Evolutionary conservation across 2,888 invertebrate species (phyloP), one percentile per base, ranked within the genome.

Genomic region (Bembecia ichneumoniformis): DNA sequence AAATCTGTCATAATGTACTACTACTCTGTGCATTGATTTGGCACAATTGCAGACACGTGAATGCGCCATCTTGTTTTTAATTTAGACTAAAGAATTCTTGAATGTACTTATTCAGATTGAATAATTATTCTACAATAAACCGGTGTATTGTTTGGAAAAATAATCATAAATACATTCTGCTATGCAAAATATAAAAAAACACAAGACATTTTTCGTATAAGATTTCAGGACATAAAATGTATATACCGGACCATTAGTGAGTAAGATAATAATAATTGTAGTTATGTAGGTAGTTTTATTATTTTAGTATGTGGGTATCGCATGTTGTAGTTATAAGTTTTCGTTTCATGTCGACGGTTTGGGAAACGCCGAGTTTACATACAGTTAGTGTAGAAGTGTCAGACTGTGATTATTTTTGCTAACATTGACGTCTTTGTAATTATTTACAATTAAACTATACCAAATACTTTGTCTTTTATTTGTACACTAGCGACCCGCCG

Each of bases 381-480:
- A 58, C 60, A 59, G 62, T 58, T 67, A 66, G 67, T 58, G 55
- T 76, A 68, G 66, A 81, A 80, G 84, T 83, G 83, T 82, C 79
- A 73, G 81, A 82, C 86, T 86, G 86, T 86, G 87, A 86, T 87
- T 87, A 81, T 86, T 82, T 82, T 84, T 86, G 86, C 84, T 86
- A 84, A 84, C 84, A 82, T 84, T 83, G 83, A 86, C 83, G 80
- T 86, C 81, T 83, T 84, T 87, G 77, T 86, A 83, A 84, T 83
- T 81, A 82, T 77, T 82, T 81, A 78, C 81, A 77, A 79, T 81
- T 79, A 82, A 79, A 82, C 73, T 80, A 77, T 84, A 84, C 84
- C 82, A 86, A 83, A 81, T 77, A 68, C 35, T 48, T 49, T 55
- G 59, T 55, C 49, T 60, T 71, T 67, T 64, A 50, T 58, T 50